Base-by-base conservation (phyloP, 2,888 invertebrate species). In the Lepetodrilus schrolli region DNA sequence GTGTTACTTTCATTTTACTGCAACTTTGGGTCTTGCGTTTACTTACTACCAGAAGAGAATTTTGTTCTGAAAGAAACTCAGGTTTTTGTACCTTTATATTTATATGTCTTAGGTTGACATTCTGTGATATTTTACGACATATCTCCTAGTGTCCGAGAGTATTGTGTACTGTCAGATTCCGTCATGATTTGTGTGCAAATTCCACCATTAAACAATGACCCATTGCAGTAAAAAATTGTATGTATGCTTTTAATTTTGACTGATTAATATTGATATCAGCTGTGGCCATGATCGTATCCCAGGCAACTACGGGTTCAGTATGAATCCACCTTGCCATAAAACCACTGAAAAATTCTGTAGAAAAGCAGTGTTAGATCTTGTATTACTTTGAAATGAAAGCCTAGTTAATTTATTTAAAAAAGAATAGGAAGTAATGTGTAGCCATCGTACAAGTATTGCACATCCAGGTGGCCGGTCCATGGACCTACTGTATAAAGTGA, bases 81-180 rank as follows among this genome's bases (percentile, higher is more conserved):
- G 68, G 68, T 68, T 68, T 68, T 68, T 68, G 43, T 68, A 68
- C 47, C 68, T 68, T 68, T 68, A 58, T 58, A 58, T 68, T 43
- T 68, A 68, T 68, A 68, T 68, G 68, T 68, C 58, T 58, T n/a
- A 58, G 30, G 58, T 26, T 30, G 58, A 34, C 58, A 43, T 68
- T 68, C 68, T 68, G 68, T 68, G 68, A 68, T 68, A 68, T 68
- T 68, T 68, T 68, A 58, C 58, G 34, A 58, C 58, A 58, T 58
- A 58, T 58, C 58, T 58, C 58, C 48, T 48, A 43, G 43, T 58
- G 17, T 58, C 58, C 34, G 58, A 58, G 58, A 17, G n/a, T n/a
- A n/a, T n/a, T 30, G 7, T 30, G 34, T 58, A 34, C 34, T 58
- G 13, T 58, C 58, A 58, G 58, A 58, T 58, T 58, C n/a, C 30